Evolutionary conservation across 2,113 vertebrate species (phyloP), one percentile per base, ranked within the genome.

Genomic region (Sardina pilchardus): DNA sequence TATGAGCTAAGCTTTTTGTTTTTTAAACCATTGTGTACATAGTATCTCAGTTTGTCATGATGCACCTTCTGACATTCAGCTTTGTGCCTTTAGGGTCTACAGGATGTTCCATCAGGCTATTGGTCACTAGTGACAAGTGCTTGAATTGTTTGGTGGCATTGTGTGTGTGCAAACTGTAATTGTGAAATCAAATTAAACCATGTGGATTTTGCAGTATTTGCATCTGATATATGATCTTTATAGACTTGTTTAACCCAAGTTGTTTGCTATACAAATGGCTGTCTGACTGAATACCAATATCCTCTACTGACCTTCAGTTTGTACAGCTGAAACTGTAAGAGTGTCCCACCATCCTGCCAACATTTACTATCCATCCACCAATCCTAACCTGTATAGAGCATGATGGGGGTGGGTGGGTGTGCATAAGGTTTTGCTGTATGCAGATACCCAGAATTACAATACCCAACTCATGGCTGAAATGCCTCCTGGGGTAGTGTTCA

Each of bases 51-150:
- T 63, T 19, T 21, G 1, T 19, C 8, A 19, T 7, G 0, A 44
- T 48, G 14, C 44, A 56, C 43, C 47, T 9, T 19, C n/a, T 10
- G 5, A 14, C 42, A 39, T 45, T 14, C 63, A 21, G 56, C 5
- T 9, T 6, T 71, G 82, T 87, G 82, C 82, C 84, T 89, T 78
- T 63, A 42, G 71, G 48, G 30, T 21, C 71, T 0, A 63, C 45
- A 87, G 14, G 71, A 78, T 78, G 34, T 78, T 67, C n/a, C 63
- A 67, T 47, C 80, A 80, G 26, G 24, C 50, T 14, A 3, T 67
- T 86, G 71, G 8, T 78, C 50, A 19, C 39, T 12, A 84, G 19
- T 63, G 81, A 30, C 44, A 43, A 71, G 14, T 82, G 7, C 30
- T 39, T 59, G 26, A 39, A 8, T 59, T 59, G 42, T 56, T 2